Evolutionary conservation across 2,113 vertebrate genomes (phyloP), one percentile per base, ranked within the genome.

Genomic region (Malurus cyaneus): DNA sequence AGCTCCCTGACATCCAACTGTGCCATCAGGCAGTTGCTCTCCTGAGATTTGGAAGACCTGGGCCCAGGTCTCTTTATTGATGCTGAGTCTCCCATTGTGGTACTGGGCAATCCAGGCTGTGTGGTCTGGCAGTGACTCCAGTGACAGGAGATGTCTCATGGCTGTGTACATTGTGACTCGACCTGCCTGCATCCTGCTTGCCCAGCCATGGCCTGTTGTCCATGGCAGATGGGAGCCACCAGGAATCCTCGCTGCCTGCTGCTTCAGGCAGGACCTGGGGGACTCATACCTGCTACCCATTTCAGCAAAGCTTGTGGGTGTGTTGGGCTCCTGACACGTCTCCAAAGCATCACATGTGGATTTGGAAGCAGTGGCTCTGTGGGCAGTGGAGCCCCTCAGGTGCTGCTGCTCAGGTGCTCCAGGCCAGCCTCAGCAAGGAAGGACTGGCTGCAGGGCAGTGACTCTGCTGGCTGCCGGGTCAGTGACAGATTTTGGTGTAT

Each of bases 11-110:
- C 14, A 29, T 59, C 18, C 66, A 11, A 74, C 39, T 84, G 61
- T 71, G 73, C 59, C 15, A 2, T 78, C n/a, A 50, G 79, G n/a
- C 19, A 57, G 10, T 62, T 80, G 49, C 64, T 88, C 4, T 65
- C 64, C 65, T 65, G 60, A 31, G 14, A 5, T 47, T 44, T 73
- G 34, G 42, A 44, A 67, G 56, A 44, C 47, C 47, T 59, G 61
- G 9, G 7, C 41, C 52, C 70, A 59, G 25, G 29, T 80, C 67
- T 73, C 29, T 1, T 59, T 44, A 9, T 36, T 53, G 47, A 50
- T 46, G 42, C 28, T 0, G 0, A 42, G 5, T 78, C 32, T 90
- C 5, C 18, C 19, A 24, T 6, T 56, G 3, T 84, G 69, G 31
- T 71, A 1, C 6, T 74, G 61, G 59, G 26, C 42, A 60, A 8